Evolutionary conservation across 2,113 vertebrate genomes (phyloP), one percentile per base, ranked within the genome.

Genomic region (Pitta sordida): DNA sequence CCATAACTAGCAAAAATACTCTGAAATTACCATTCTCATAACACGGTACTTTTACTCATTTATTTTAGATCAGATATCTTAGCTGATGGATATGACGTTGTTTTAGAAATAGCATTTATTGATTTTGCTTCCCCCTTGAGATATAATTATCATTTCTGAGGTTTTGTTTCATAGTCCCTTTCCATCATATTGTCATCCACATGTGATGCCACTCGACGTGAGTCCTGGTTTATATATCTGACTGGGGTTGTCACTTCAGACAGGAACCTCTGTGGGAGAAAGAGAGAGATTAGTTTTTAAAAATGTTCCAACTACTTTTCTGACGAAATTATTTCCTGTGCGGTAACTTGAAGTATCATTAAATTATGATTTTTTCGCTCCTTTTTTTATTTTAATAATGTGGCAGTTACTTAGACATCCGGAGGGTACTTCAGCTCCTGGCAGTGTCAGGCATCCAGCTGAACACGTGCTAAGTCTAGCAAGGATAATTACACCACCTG

Each of bases 401-500:
- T 95, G 92, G 95, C 82, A 83, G 90, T 97, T 94, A 74, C 78
- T 97, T 91, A 91, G 89, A 84, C 77, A 95, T 96, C 96, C 78
- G 27, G 81, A 96, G 79, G 69, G 37, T 90, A 80, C 88, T 92
- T 91, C 82, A 80, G 70, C 58, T 94, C 79, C 96, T 97, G 96
- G 97, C 96, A 96, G 90, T 70, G 91, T 96, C 52, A 77, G 88
- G 76, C 43, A 23, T 92, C 93, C 89, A 96, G 93, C 91, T 96
- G 96, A 97, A 84, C 9, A 70, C 64, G 20, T 93, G 91, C 86
- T 85, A 93, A 96, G 96, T 93, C 95, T 97, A 96, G 96, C 93
- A 95, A 95, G 94, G 96, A 95, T 97, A 97, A 97, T 97, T 97
- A 86, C 83, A 96, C 92, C 93, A 97, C 92, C 96, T 97, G 96